Evolutionary conservation across 2,888 invertebrate genomes (phyloP), one percentile per base, ranked within the genome.

Genomic region (Acanthosepion esculentum): DNA sequence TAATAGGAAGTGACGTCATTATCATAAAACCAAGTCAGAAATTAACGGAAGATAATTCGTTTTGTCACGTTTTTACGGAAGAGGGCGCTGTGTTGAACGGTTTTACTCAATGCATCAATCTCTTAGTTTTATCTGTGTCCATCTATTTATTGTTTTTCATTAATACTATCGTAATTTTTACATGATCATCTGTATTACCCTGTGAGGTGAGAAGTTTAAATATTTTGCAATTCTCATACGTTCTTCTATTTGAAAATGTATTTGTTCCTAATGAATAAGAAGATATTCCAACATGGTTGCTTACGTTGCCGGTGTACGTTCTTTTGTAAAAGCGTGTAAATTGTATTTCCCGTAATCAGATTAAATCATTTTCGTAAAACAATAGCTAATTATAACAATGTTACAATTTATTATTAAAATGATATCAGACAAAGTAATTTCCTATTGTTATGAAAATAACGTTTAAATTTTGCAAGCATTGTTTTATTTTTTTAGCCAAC

Each of bases 61-160:
- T 1, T 20, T 59, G 23, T 59, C 59, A 59, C 59, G 20, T 59
- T 59, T 59, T 59, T 50, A 78, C 78, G 78, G 15, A 78, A 78
- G 78, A 78, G 78, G 78, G 78, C 78, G 78, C 78, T 78, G 78
- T 78, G 12, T 78, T 78, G 78, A 78, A n/a, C 78, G 12, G n/a
- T n/a, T n/a, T 78, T n/a, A 12, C 78, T 78, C 78, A 78, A 78
- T 78, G 78, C 78, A n/a, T n/a, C 78, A 78, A 78, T 78, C 78
- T 78, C 78, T n/a, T 78, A 12, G 7, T n/a, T 78, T 78, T 78
- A 78, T 78, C 78, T 78, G 78, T 78, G n/a, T 5, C n/a, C 78
- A 78, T 78, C 78, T 78, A 78, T 78, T 78, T 78, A 78, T 78
- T 78, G 18, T 78, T 78, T 78, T 78, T 78, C 78, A 78, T 78